Conservation (phyloP, 2,113 vertebrate species). For the Corythoichthys haematopterus region DNA sequence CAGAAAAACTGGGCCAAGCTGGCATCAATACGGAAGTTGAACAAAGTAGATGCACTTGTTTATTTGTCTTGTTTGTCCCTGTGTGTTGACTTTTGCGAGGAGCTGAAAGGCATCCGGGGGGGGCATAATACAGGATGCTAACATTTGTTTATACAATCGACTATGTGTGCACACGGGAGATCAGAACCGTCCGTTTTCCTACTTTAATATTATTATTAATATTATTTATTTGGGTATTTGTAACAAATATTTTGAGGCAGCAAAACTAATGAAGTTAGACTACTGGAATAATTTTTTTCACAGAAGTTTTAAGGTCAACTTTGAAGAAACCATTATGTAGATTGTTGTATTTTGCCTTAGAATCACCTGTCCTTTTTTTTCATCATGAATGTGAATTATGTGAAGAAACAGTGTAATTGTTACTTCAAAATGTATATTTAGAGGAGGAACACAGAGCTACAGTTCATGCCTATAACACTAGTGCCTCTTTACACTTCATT, state of each 20-base stretch:
- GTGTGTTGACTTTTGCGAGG: constrained; percentile 35
- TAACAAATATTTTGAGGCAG: constrained; percentile 59
- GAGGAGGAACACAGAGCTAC: constrained; percentile 23
- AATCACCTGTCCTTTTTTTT: constrained; percentile 20
- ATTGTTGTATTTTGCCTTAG: constrained; percentile 11
- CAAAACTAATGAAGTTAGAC: constrained; percentile 61
- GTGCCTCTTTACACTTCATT: constrained; percentile 47
- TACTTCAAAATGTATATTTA: constrained; percentile 27
- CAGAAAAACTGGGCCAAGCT: constrained; percentile 18
- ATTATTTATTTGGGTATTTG: constrained; percentile 57
- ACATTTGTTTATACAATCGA: constrained; percentile 61
- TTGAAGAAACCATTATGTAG: neutral
- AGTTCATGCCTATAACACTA: constrained; percentile 47
- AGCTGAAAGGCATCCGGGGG: constrained; percentile 18
- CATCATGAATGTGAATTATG: constrained; percentile 10
- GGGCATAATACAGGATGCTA: constrained; percentile 37
- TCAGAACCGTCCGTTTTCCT: constrained; percentile 58
- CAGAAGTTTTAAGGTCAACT: constrained; percentile 25
- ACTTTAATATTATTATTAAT: constrained; percentile 40
- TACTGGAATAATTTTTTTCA: constrained; percentile 54
- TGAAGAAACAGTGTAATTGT: constrained; percentile 26
- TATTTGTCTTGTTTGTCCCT: constrained; percentile 47
- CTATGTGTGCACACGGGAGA: constrained; percentile 58
- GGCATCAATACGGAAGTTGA: constrained; percentile 45
- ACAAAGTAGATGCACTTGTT: constrained; percentile 64